Conservation (phyloP, 2,113 vertebrate species). For the Psittacus erithacus region DNA sequence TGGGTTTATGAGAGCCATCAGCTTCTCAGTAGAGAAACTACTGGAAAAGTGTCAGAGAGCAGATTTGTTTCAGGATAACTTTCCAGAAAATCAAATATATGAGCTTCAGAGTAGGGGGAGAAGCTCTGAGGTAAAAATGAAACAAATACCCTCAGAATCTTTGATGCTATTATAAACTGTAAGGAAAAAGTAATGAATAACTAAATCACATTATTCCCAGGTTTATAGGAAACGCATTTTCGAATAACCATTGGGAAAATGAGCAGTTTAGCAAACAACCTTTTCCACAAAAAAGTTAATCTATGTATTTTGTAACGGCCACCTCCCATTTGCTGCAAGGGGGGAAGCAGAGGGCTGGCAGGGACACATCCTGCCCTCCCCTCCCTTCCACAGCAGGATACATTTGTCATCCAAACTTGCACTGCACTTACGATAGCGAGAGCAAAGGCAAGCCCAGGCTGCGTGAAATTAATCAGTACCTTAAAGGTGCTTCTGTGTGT, state of each 20-base stretch:
- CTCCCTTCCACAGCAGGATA: neutral
- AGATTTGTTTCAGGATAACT: neutral
- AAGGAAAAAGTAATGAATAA: neutral
- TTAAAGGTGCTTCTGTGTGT: fast-evolving
- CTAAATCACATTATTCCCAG: neutral
- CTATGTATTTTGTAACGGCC: neutral
- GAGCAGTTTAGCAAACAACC: neutral
- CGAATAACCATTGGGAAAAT: neutral
- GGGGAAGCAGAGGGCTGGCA: neutral
- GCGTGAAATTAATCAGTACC: neutral
- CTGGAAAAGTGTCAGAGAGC: neutral
- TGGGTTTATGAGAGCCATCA: neutral
- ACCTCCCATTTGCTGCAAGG: neutral
- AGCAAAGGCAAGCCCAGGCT: fast-evolving
- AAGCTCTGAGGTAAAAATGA: neutral
- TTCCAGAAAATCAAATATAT: neutral
- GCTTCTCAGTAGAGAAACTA: neutral
- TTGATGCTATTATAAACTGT: neutral
- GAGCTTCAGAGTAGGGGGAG: neutral
- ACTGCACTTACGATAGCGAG: fast-evolving
- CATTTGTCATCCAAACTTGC: neutral
- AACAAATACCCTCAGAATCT: neutral
- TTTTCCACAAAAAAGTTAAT: fast-evolving
- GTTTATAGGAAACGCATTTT: neutral
- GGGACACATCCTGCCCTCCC: neutral